Evolutionary conservation across 2,797 vertebrate species (phyloP).

Genomic region (Acanthopagrus latus): DNA sequence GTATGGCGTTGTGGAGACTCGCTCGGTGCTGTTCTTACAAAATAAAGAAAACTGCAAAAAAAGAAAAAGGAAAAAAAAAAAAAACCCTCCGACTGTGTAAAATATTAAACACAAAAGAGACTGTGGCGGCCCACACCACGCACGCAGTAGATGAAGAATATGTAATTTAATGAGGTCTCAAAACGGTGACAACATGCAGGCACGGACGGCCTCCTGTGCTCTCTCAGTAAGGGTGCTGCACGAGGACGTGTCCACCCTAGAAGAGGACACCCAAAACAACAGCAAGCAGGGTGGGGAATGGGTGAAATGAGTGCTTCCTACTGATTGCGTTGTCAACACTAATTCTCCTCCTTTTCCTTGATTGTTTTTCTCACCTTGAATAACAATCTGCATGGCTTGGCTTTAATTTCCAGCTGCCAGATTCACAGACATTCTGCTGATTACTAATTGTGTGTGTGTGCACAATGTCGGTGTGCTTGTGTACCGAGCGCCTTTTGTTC

Average conservation of each 20-base stretch:
- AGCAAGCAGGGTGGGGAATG: slow-evolving; percentile 1
- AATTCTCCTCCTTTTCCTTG: slow-evolving; percentile 42
- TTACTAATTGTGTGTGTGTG: slow-evolving; percentile 30
- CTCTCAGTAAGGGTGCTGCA: slow-evolving; percentile 10
- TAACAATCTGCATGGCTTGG: slow-evolving; percentile 36
- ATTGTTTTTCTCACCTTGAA: slow-evolving; percentile 67
- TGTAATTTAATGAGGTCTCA: slow-evolving; percentile 44
- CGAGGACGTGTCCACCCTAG: not conserved
- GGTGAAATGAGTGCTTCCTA: slow-evolving; percentile 36
- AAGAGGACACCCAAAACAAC: slow-evolving; percentile 13
- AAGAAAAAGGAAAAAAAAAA: slow-evolving; percentile 4
- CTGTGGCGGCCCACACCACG: slow-evolving; percentile 4
- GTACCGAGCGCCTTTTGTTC: slow-evolving; percentile 23
- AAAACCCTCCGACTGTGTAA: slow-evolving; percentile 18
- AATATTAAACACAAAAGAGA: slow-evolving; percentile 37
- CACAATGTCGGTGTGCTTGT: slow-evolving; percentile 9
- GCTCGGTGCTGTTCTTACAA: not conserved
- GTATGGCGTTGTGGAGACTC: not conserved
- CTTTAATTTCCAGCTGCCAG: slow-evolving; percentile 41
- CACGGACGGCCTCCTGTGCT: not conserved
- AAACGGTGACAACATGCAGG: slow-evolving; percentile 21
- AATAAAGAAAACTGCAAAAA: slow-evolving; percentile 15
- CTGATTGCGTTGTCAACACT: slow-evolving; percentile 56
- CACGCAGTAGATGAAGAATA: slow-evolving; percentile 23
- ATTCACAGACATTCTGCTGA: slow-evolving; percentile 40